These are phyloP conservation scores for Nebria ingens DNA, from an alignment of 1,140 invertebrate genomes.

Conservation along the genomic window DNA sequence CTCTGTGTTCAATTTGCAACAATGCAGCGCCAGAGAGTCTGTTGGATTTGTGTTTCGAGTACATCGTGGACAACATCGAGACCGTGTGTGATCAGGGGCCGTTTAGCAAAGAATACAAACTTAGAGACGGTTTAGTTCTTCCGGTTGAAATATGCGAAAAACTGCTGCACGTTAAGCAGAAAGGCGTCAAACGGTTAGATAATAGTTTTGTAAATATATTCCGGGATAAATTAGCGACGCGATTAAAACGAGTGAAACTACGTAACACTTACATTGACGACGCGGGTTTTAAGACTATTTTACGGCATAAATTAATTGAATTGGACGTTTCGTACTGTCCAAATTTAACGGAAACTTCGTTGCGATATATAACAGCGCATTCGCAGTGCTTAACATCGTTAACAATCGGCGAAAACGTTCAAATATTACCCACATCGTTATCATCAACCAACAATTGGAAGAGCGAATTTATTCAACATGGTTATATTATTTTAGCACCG, in stretches of 20 bases:
- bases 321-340: slow-evolving; percentile 64
- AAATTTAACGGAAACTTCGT: slow-evolving; percentile 42
- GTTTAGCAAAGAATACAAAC: slow-evolving; percentile 30
- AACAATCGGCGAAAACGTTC: slow-evolving; percentile 36
- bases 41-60: slow-evolving; percentile 50
- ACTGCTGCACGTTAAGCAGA: slow-evolving; percentile 47
- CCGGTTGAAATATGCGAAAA: slow-evolving; percentile 63
- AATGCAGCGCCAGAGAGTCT: slow-evolving; percentile 34
- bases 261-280: slow-evolving; percentile 59
- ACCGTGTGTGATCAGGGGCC: slow-evolving; percentile 40
- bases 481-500: slow-evolving; percentile 50
- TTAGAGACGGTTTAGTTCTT: slow-evolving; percentile 44
- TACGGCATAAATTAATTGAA: slow-evolving; percentile 58
- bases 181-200: slow-evolving; percentile 45
- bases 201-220: slow-evolving; percentile 64
- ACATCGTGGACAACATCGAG: slow-evolving; percentile 50
- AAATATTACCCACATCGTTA: slow-evolving; percentile 29
- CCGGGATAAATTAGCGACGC: slow-evolving; percentile 50
- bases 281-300: slow-evolving; percentile 51
- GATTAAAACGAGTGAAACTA: slow-evolving; percentile 58
- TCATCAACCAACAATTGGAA: slow-evolving; percentile 30
- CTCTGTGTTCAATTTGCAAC: slow-evolving; percentile 30
- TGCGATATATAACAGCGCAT: slow-evolving; percentile 33
- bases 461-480: slow-evolving; percentile 36
- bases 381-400: slow-evolving; percentile 35